A percentile compares a stretch with the other conserved stretches of the same genome.
These are phyloP conservation scores for Siniperca obscura DNA, from an alignment of 2,797 vertebrate species.

Conservation along the genomic window DNA sequence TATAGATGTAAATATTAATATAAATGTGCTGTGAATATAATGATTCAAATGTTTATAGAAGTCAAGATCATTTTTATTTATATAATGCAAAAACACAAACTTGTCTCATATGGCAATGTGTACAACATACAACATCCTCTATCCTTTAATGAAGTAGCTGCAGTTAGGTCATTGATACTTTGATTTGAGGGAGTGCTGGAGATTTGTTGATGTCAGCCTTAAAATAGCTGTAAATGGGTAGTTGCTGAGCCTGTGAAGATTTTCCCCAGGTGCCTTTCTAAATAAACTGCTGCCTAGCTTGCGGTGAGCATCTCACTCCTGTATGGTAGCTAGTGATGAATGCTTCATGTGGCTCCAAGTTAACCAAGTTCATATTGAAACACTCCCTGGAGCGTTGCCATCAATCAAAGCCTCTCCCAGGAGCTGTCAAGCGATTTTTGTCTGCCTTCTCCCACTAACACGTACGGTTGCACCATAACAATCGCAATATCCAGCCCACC, in stretches of 20 bases:
- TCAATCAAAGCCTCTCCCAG: slow-evolving; percentile 77
- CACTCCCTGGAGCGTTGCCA: slow-evolving; percentile 73
- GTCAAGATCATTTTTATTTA: neutral
- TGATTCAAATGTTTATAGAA: neutral
- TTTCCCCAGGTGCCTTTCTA: slow-evolving; percentile 63
- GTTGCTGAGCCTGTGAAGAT: slow-evolving; percentile 45
- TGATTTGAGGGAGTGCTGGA: slow-evolving; percentile 34
- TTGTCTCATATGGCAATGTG: neutral
- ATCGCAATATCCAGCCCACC: slow-evolving; percentile 62
- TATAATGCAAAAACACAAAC: neutral
- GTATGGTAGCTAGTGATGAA: slow-evolving; percentile 72
- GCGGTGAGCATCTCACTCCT: slow-evolving; percentile 63
- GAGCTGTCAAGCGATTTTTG: slow-evolving; percentile 62
- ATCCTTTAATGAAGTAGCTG: slow-evolving; percentile 18
- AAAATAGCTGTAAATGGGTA: slow-evolving; percentile 64
- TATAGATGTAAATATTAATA: neutral
- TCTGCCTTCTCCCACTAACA: slow-evolving; percentile 45
- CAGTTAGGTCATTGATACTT: slow-evolving; percentile 13
- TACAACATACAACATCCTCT: neutral
- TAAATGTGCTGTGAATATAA: neutral
- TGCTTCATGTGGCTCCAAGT: slow-evolving; percentile 69
- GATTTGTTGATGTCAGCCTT: slow-evolving; percentile 40
- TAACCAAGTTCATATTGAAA: slow-evolving; percentile 78
- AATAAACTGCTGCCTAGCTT: slow-evolving; percentile 67
- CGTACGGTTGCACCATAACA: slow-evolving; percentile 60